These are phyloP conservation scores for Pseudochaenichthys georgianus DNA, from an alignment of 2,797 vertebrate species.

Conservation along the genomic window DNA sequence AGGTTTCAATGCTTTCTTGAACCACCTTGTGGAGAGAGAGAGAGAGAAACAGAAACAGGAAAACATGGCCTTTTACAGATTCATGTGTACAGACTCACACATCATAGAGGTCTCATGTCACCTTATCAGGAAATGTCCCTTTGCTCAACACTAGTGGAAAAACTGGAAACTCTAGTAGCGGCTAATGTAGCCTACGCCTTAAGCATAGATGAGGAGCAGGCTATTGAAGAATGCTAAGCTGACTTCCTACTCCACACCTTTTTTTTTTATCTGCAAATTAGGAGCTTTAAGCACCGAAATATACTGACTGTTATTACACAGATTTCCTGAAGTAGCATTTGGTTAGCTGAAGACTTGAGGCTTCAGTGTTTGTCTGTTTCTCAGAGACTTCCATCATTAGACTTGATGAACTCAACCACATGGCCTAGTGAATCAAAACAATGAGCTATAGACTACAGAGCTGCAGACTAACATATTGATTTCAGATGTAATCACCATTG, in stretches of 20 bases:
- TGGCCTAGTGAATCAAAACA: conserved; percentile 1
- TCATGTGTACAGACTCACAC: background rate
- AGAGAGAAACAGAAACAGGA: no score
- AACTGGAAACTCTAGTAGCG: no score
- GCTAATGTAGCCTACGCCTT: background rate
- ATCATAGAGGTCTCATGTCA: background rate
- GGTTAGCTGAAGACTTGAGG: background rate
- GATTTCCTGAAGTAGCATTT: background rate
- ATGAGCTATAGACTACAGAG: background rate
- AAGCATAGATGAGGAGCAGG: no score
- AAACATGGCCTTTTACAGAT: no score
- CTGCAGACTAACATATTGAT: conserved; percentile 24
- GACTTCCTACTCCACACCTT: no score
- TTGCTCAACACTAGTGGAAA: background rate
- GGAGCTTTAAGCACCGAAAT: no score
- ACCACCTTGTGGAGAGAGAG: conserved; percentile 12
- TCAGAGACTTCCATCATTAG: background rate
- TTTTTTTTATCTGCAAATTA: no score
- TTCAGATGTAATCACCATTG: background rate
- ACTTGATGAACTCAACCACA: background rate
- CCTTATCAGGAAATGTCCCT: background rate
- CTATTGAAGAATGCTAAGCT: no score
- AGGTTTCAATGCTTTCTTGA: conserved; percentile 70
- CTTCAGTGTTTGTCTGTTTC: background rate
- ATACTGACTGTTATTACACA: no score